These are phyloP conservation scores for Scleropages formosus DNA, from an alignment of 2,797 vertebrate genomes.

Conservation along the genomic window DNA sequence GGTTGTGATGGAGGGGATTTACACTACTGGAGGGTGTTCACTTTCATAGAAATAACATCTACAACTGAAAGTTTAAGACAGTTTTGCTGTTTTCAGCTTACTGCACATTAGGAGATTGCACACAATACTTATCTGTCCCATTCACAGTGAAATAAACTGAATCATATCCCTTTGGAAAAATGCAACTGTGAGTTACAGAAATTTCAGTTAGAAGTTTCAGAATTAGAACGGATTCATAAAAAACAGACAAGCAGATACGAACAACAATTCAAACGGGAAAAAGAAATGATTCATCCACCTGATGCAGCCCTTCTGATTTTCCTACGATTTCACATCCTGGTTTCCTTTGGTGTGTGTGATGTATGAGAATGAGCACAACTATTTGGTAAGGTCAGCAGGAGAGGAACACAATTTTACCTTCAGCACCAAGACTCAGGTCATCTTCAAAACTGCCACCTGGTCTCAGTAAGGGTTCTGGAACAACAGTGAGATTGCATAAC, in stretches of 20 bases:
- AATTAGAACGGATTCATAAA: not conserved
- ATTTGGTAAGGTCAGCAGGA: not conserved
- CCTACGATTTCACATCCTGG: constrained; percentile 35
- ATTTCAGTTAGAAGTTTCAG: not conserved
- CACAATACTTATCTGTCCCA: not conserved
- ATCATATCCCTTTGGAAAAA: not conserved
- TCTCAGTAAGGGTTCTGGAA: constrained; percentile 65
- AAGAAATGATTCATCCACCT: constrained; percentile 28
- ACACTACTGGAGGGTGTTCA: too few species aligned
- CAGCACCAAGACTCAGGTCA: constrained; percentile 81
- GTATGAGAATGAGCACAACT: constrained; percentile 7
- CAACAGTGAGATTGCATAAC: constrained; percentile 8
- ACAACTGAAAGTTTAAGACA: too few species aligned
- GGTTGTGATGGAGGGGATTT: too few species aligned
- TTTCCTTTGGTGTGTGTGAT: not conserved
- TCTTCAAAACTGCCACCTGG: constrained; percentile 70
- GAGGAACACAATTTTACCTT: constrained; percentile 72
- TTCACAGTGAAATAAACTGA: not conserved
- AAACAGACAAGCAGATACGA: not conserved
- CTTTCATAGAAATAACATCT: too few species aligned
- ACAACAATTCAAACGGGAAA: constrained; percentile 28
- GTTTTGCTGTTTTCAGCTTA: too few species aligned
- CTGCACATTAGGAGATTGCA: too few species aligned
- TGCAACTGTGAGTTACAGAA: not conserved
- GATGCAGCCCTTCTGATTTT: constrained; percentile 33